These are phyloP conservation scores for Petrocephalus microphthalmus DNA, from an alignment of 2,113 vertebrate species.

Conservation along the genomic window DNA sequence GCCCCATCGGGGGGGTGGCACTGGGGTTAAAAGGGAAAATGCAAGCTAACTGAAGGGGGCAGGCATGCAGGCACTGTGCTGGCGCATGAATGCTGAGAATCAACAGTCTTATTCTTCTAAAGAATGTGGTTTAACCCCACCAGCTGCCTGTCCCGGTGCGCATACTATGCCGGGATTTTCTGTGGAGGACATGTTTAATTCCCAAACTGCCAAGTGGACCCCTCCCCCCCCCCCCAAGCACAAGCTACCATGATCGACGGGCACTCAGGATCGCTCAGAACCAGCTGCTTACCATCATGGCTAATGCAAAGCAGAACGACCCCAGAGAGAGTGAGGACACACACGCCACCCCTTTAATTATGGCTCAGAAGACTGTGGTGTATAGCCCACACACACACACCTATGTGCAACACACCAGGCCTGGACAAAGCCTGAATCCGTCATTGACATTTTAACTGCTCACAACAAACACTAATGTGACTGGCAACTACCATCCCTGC, in stretches of 20 bases:
- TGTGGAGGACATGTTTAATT: background rate
- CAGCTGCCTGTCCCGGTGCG: background rate
- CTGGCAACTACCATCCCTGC: background rate
- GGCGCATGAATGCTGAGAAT: background rate
- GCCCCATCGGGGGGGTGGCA: background rate
- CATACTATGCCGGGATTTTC: background rate
- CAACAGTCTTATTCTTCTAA: slow-evolving; percentile 2
- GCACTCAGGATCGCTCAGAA: background rate
- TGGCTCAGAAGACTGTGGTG: background rate
- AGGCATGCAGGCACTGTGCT: background rate
- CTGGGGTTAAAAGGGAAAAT: background rate
- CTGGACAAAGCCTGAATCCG: background rate
- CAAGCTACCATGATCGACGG: background rate
- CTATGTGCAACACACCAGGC: no score
- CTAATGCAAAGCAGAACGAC: slow-evolving; percentile 10
- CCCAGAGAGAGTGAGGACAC: background rate
- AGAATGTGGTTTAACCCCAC: background rate
- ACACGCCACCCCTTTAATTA: background rate
- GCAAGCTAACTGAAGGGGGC: slow-evolving; percentile 7
- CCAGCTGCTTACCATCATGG: slow-evolving; percentile 16
- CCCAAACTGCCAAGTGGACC: background rate
- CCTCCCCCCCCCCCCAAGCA: background rate
- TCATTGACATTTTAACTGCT: background rate
- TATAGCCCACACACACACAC: background rate
- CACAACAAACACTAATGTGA: background rate